phyloP scores from a whole-genome alignment of 1,140 invertebrate genomes.

The Caerostris extrusa region DNA sequence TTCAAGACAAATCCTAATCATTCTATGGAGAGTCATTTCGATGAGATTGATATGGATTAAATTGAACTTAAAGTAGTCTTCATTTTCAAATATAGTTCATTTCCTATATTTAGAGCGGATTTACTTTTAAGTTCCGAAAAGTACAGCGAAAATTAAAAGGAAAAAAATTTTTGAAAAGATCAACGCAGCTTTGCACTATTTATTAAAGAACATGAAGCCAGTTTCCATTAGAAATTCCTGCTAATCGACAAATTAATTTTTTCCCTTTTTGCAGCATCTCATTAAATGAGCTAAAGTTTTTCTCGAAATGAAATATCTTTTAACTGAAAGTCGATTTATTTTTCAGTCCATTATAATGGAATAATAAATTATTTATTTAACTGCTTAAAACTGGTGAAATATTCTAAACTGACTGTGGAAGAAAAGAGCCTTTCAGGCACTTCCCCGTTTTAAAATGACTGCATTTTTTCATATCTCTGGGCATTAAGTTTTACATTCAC shows the following conservation, averaged over 20 bases:
- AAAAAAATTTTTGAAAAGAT: background rate
- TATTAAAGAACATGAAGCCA: background rate
- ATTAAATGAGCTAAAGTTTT: background rate
- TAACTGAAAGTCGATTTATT: conserved; percentile 15
- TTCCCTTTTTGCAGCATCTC: background rate
- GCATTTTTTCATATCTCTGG: background rate
- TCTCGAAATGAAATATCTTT: conserved; percentile 21
- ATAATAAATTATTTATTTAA: conserved; percentile 35
- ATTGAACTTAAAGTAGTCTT: background rate
- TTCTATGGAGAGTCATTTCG: conserved; percentile 12
- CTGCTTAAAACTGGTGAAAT: background rate
- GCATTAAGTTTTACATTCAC: background rate
- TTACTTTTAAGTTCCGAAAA: background rate
- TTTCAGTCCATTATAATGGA: conserved; percentile 30
- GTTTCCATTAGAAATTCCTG: conserved; percentile 18
- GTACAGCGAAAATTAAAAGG: background rate
- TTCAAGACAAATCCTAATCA: background rate
- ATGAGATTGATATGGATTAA: background rate
- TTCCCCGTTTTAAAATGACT: background rate
- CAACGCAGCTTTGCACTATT: background rate
- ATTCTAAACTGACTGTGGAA: background rate
- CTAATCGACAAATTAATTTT: conserved; percentile 20
- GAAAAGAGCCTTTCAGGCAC: background rate
- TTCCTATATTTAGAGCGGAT: conserved; percentile 9
- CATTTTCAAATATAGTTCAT: background rate